A percentile compares a stretch with the other conserved stretches of the same genome.
These are phyloP conservation scores for Noctua pronuba DNA, from an alignment of 2,888 invertebrate genomes.

Conservation along the genomic window DNA sequence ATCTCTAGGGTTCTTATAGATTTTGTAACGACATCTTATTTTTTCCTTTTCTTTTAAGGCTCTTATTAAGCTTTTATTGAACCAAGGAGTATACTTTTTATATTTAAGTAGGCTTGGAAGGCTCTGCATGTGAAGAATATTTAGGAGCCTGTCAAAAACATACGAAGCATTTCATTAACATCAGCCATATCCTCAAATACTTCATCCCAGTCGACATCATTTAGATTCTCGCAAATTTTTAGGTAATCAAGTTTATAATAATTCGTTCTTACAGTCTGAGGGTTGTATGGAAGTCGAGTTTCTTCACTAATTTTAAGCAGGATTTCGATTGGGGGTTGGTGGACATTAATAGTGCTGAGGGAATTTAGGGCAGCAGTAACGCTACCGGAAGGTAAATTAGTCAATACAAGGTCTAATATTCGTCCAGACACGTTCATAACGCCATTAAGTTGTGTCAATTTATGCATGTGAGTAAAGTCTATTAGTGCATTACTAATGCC, in stretches of 20 bases:
- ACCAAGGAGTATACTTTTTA: too few relatives aligned
- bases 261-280: neutral
- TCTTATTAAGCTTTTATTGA: too few relatives aligned
- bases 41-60: too few relatives aligned
- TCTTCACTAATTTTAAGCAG: neutral
- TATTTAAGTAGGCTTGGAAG: too few relatives aligned
- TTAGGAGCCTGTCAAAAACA: too few relatives aligned
- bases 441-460: neutral
- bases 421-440: neutral
- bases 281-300: neutral
- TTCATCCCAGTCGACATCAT: neutral
- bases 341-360: neutral
- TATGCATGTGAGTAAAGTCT: neutral
- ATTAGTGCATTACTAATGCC: neutral
- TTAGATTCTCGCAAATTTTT: neutral
- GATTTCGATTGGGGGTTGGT: neutral
- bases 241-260: neutral
- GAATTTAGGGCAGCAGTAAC: too few relatives aligned
- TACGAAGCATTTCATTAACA: too few relatives aligned
- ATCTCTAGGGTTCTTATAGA: too few relatives aligned
- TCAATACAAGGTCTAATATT: neutral
- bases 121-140: too few relatives aligned
- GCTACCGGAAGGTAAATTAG: neutral
- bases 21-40: too few relatives aligned
- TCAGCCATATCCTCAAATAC: neutral